A percentile compares a stretch with the other conserved stretches of the same genome.
These are phyloP conservation scores for Thamnophis sirtalis DNA, from an alignment of 2,113 vertebrate genomes.

Conservation along the genomic window DNA sequence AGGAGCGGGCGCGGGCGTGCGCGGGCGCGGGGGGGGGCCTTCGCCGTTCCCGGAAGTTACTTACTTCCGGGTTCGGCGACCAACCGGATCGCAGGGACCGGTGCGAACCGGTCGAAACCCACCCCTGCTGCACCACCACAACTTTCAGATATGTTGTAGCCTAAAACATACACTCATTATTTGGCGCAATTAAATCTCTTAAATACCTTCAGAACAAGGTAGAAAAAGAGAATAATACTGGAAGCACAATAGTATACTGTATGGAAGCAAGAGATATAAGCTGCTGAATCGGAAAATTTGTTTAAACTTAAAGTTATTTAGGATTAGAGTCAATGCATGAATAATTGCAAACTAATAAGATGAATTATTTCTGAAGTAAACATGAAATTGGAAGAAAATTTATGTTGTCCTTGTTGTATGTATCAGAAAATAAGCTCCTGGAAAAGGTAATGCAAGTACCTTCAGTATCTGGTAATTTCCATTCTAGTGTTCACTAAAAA, in stretches of 20 bases:
- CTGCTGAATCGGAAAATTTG: neutral
- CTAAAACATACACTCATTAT: neutral
- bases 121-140: neutral
- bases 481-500: neutral
- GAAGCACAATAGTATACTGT: neutral
- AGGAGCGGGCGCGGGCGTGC: no score
- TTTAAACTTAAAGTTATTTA: neutral
- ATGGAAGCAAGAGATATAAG: neutral
- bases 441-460: neutral
- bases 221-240: accelerated
- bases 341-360: neutral
- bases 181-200: slow-evolving; percentile 24
- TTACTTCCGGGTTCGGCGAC: no score
- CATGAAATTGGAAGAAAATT: neutral
- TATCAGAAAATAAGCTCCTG: neutral
- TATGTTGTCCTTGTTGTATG: neutral
- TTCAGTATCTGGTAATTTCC: neutral
- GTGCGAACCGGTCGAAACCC: no score
- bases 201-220: slow-evolving; percentile 27
- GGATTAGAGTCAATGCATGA: neutral
- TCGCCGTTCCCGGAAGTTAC: no score
- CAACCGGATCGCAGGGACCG: no score
- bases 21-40: no score
- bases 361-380: neutral
- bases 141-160: neutral